Evolutionary conservation across 2,888 invertebrate genomes (phyloP), one percentile per base, ranked within the genome.

Genomic region (Ecliptopera silaceata): DNA sequence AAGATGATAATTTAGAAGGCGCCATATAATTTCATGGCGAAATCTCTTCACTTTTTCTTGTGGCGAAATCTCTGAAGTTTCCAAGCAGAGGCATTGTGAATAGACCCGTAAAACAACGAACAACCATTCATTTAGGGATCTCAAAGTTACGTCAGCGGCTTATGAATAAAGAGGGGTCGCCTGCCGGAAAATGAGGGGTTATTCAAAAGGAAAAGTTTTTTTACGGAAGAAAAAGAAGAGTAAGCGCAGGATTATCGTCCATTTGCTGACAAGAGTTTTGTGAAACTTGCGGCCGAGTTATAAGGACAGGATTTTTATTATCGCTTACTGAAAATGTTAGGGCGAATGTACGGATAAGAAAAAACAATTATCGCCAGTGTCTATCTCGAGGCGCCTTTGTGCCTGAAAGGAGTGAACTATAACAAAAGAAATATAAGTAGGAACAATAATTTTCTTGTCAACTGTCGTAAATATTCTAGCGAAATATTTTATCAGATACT

Each of bases 21-120:
- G 71, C 71, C 77, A 76, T 77, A 77, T 75, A 78, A 75, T 77
- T 78, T 77, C 75, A 78, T 70, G 74, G 69, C 73, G 54, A 74
- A 77, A 78, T 77, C 75, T 75, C 74, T 74, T 70, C 69, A 74
- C 73, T 77, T 77, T 78, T 80, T 79, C 73, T 74, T 71, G 68
- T 64, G 75, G 66, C 74, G 74, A 85, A 89, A 89, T 88, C 88
- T 82, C 80, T 77, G 79, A 86, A 84, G 80, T 87, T 86, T 80
- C 77, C 82, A 83, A 81, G 78, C 83, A 82, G 84, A 89, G 82
- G 78, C 86, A 84, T 84, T 85, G 87, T 84, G 84, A 86, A 88
- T 86, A 88, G 87, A 86, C 81, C 85, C 88, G 88, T 91, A 90
- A 91, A 91, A 91, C 87, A 89, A 88, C 84, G 86, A 90, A 90